Evolutionary conservation across 2,797 vertebrate species (phyloP).

Genomic region (Schizothorax lantsangensis): DNA sequence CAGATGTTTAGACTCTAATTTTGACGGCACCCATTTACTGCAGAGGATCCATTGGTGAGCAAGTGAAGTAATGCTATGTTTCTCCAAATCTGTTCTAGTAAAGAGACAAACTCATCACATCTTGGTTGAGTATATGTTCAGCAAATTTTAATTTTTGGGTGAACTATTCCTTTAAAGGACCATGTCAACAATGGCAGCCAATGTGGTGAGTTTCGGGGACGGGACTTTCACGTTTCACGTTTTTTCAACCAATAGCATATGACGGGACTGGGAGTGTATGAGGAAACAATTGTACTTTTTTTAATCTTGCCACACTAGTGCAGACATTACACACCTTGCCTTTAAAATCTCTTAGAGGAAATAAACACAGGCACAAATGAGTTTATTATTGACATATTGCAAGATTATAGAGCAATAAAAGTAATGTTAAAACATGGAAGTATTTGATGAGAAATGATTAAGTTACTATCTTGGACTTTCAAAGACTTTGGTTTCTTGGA

Average conservation of each 20-base stretch:
- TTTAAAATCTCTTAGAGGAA: background rate
- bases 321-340: background rate
- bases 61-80: background rate
- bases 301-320: background rate
- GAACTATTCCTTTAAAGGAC: background rate
- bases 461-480: background rate
- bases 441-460: background rate
- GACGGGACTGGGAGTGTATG: background rate
- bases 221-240: background rate
- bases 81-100: background rate
- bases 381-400: background rate
- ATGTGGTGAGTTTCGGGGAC: background rate
- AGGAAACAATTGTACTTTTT: background rate
- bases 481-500: background rate
- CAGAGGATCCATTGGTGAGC: background rate
- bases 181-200: background rate
- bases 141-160: background rate
- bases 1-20: background rate
- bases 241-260: background rate
- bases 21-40: background rate
- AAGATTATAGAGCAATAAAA: background rate
- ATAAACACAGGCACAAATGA: background rate
- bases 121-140: background rate
- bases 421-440: background rate
- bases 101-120: background rate